Conservation (phyloP, 92 coral and sea anemone species). For the Plumapathes pennacea region DNA sequence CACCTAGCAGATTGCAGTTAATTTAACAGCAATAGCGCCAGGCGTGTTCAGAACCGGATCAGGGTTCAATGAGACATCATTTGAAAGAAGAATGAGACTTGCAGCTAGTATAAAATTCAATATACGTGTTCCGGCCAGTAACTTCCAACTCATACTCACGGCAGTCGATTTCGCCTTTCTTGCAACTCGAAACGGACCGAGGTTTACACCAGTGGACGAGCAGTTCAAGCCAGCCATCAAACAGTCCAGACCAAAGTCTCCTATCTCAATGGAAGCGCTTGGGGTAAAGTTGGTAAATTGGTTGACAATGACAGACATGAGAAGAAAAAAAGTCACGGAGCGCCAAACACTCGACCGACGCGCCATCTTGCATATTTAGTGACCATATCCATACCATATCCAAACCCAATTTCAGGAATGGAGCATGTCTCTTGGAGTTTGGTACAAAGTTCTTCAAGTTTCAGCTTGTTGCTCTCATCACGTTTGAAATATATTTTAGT, state of each 20-base stretch:
- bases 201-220: background rate
- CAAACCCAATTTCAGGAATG: too few relatives aligned
- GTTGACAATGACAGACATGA: background rate
- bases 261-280: background rate
- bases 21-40: too few relatives aligned
- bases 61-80: constrained; percentile 7
- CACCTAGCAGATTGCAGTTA: too few relatives aligned
- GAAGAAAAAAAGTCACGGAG: too few relatives aligned
- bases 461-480: too few relatives aligned
- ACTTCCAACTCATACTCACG: constrained; percentile 2
- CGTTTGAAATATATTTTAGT: too few relatives aligned
- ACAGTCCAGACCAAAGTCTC: constrained; percentile 1
- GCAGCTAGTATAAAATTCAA: constrained; percentile 8
- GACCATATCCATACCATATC: too few relatives aligned
- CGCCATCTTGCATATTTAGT: too few relatives aligned
- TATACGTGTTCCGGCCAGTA: constrained; percentile 2
- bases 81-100: background rate
- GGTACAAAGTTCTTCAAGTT: too few relatives aligned
- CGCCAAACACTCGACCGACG: too few relatives aligned
- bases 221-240: background rate
- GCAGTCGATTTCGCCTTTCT: constrained; percentile 5
- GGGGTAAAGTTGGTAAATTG: background rate
- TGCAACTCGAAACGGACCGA: constrained; percentile 1
- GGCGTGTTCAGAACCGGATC: too few relatives aligned
- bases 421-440: too few relatives aligned